Evolutionary conservation across 2,888 invertebrate genomes (phyloP), one percentile per base, ranked within the genome.

Genomic region (Drosophila subquinaria): DNA sequence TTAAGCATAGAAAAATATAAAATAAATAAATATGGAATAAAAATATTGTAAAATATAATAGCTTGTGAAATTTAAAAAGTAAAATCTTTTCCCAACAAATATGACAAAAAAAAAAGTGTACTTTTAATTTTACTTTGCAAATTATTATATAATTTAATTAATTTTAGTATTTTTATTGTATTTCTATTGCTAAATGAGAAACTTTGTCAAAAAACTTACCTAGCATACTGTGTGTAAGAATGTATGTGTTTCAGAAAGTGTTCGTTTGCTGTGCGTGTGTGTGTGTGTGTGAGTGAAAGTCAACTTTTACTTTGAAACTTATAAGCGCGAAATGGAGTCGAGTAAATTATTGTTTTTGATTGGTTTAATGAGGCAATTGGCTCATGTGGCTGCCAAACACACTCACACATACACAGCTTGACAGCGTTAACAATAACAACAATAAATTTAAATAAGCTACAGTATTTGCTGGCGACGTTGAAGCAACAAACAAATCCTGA

Each of bases 291-390:
- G 33, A 47, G 30, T 63, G 10, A 20, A 64, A 64, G 48, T 45
- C 52, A 62, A 57, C 69, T 69, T 70, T 63, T 51, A 60, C 68
- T 67, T 64, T 68, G 65, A 53, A 84, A 79, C 56, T 78, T 69
- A 52, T 40, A 43, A 57, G 56, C 63, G 64, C 64, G 50, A 69
- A 71, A 69, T 76, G 66, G 65, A 76, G 68, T 69, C 72, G 65
- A 76, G 73, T 75, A 80, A 85, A 76, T 79, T 81, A 74, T 78
- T 86, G 82, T 72, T 72, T 85, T 78, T 88, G 78, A 85, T 82
- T 66, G 81, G 81, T 84, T 83, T 78, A 83, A 82, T 84, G 81
- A 78, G 69, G 69, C 76, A 68, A 67, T 81, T 62, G 70, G 67
- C 59, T 52, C 50, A 69, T 77, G 61, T 62, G 64, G 36, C 53